Percentiles rank a stretch among this genome's conserved stretches.
These are phyloP conservation scores for Corythornis vintsioides DNA, from an alignment of 2,113 vertebrate species.

Conservation along the genomic window DNA sequence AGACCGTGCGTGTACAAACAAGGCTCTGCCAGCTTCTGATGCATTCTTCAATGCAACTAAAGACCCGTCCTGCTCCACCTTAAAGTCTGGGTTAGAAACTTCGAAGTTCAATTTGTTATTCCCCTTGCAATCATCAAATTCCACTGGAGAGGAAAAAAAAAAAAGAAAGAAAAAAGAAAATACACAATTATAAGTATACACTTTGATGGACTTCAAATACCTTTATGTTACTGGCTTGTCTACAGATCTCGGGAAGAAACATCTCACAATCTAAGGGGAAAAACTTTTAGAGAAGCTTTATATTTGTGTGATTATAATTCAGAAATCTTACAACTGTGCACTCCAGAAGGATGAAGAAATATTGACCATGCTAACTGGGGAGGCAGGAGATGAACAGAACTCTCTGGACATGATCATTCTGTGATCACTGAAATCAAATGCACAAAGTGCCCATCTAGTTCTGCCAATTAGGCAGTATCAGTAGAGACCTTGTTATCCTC, in stretches of 20 bases:
- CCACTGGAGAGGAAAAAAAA: slow-evolving; percentile 73
- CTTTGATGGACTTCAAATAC: background rate
- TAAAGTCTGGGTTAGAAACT: slow-evolving; percentile 88
- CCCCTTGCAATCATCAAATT: slow-evolving; percentile 91
- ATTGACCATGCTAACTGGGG: background rate
- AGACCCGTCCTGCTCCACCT: slow-evolving; percentile 80
- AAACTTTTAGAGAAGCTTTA: background rate
- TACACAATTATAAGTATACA: background rate
- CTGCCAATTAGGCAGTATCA: background rate
- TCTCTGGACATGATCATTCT: background rate
- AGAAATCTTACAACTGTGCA: background rate
- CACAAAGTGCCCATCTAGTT: background rate
- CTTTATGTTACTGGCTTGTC: background rate
- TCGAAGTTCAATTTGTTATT: slow-evolving; percentile 85
- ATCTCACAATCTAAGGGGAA: background rate
- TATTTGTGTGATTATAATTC: background rate
- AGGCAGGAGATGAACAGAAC: background rate
- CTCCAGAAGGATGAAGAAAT: background rate
- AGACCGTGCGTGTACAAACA: slow-evolving; percentile 84
- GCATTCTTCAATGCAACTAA: slow-evolving; percentile 82
- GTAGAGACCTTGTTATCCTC: background rate
- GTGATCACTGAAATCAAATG: background rate
- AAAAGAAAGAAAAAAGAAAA: no score
- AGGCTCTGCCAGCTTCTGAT: slow-evolving; percentile 67
- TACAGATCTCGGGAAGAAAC: background rate